phyloP scores from a whole-genome alignment of 2,797 vertebrate species.

The Todus mexicanus region DNA sequence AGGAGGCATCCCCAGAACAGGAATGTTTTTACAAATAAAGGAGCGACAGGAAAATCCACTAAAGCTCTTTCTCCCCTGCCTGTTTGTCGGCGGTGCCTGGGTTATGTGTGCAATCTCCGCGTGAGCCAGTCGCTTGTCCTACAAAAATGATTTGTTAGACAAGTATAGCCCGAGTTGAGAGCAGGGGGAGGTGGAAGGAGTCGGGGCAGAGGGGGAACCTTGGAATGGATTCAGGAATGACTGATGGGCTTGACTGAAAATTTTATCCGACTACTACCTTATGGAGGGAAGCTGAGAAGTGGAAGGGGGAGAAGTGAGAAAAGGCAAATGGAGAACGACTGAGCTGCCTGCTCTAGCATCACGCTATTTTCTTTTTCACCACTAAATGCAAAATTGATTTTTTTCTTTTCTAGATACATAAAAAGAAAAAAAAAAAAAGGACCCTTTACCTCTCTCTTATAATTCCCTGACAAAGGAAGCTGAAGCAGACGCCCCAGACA shows the following conservation, averaged over 20 bases:
- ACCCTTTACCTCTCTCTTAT: not conserved
- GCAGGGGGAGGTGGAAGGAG: slow-evolving; percentile 26
- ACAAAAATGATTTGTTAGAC: slow-evolving; percentile 52
- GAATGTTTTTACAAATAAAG: not conserved
- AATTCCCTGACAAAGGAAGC: slow-evolving; percentile 51
- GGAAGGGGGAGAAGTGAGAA: slow-evolving; percentile 38
- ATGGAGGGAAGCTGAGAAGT: not conserved
- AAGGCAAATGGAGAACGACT: slow-evolving; percentile 21
- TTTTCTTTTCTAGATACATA: not conserved
- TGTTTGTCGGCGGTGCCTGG: slow-evolving; percentile 1
- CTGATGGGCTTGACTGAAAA: slow-evolving; percentile 60
- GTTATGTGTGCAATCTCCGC: not conserved
- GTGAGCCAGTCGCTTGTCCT: slow-evolving; percentile 41
- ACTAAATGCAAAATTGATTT: slow-evolving; percentile 49
- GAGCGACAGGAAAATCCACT: not conserved
- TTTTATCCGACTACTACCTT: slow-evolving; percentile 43
- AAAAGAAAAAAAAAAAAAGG: not conserved
- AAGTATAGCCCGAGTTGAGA: slow-evolving; percentile 42
- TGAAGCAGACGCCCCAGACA: slow-evolving; percentile 35
- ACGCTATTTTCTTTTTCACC: slow-evolving; percentile 1
- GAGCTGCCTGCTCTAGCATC: slow-evolving; percentile 6
- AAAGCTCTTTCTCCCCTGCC: not conserved
- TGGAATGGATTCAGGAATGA: slow-evolving; percentile 64
- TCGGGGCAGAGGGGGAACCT: slow-evolving; percentile 16
- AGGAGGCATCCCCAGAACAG: not conserved